A percentile compares a stretch with the other conserved stretches of the same genome.
phyloP scores from a whole-genome alignment of 2,888 invertebrate species.

The Deladenus siricidicola region DNA sequence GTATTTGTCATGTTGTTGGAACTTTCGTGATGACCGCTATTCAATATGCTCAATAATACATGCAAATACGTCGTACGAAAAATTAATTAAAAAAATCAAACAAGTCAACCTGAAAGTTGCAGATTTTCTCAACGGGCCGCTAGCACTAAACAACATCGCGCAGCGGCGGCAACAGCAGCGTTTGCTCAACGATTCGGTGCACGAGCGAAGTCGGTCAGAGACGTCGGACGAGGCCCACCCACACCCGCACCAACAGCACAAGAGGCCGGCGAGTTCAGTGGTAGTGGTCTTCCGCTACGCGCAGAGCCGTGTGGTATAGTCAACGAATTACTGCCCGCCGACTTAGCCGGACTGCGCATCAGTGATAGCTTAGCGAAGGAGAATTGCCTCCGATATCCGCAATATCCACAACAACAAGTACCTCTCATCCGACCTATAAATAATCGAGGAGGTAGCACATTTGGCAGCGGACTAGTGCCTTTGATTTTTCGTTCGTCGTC shows the following conservation, averaged over 20 bases:
- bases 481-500: neutral
- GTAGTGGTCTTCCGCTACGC: too few species aligned
- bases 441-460: neutral
- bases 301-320: neutral
- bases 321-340: neutral
- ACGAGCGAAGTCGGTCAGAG: neutral
- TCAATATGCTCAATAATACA: too few species aligned
- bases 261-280: neutral
- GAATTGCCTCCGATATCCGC: neutral
- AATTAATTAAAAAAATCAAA: too few species aligned
- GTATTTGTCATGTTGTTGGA: too few species aligned
- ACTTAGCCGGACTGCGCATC: neutral
- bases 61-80: too few species aligned
- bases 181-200: constrained; percentile 16
- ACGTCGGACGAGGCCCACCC: too few species aligned
- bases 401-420: neutral
- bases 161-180: constrained; percentile 8
- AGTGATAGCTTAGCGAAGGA: neutral
- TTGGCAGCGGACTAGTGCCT: neutral
- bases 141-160: constrained; percentile 11
- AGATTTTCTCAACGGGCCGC: constrained; percentile 1
- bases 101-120: too few species aligned
- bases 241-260: neutral
- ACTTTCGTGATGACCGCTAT: too few species aligned
- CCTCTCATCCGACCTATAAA: neutral